Conservation (phyloP, 2,888 invertebrate genomes). For the Eremobia ochroleuca region DNA sequence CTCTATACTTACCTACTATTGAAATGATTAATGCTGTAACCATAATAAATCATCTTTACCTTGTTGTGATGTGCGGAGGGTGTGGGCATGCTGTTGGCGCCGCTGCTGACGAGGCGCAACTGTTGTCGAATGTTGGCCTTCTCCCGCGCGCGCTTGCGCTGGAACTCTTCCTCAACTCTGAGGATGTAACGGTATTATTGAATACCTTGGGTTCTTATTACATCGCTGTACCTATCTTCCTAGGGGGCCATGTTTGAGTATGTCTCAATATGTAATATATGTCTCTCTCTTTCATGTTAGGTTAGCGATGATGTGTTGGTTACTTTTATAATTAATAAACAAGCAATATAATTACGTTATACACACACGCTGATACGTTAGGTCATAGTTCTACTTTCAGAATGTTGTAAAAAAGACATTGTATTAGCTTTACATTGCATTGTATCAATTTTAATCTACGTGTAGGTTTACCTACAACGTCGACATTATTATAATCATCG, state of each 20-base stretch:
- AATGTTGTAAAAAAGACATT: background rate
- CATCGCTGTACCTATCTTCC: background rate
- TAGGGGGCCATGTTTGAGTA: too few relatives aligned
- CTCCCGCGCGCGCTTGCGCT: conserved; percentile 95
- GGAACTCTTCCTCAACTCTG: conserved; percentile 96
- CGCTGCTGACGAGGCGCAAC: conserved; percentile 93
- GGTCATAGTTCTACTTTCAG: conserved; percentile 22
- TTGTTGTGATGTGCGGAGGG: conserved; percentile 79
- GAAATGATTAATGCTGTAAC: background rate
- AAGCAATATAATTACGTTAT: background rate
- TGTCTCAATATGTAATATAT: too few relatives aligned
- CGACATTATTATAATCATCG: background rate
- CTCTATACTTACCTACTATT: too few relatives aligned
- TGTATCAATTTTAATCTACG: background rate
- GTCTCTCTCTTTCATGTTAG: background rate
- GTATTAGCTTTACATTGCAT: background rate
- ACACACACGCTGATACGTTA: background rate
- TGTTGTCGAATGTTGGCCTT: conserved; percentile 95
- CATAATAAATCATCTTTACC: conserved; percentile 66
- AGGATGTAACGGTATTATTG: conserved; percentile 14
- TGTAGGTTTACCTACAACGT: background rate
- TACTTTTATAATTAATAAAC: background rate
- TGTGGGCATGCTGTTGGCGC: conserved; percentile 92
- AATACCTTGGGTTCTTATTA: background rate
- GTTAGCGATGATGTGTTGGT: background rate